Base-by-base conservation (phyloP, 2,113 vertebrate genomes). In the Callorhinus ursinus region DNA sequence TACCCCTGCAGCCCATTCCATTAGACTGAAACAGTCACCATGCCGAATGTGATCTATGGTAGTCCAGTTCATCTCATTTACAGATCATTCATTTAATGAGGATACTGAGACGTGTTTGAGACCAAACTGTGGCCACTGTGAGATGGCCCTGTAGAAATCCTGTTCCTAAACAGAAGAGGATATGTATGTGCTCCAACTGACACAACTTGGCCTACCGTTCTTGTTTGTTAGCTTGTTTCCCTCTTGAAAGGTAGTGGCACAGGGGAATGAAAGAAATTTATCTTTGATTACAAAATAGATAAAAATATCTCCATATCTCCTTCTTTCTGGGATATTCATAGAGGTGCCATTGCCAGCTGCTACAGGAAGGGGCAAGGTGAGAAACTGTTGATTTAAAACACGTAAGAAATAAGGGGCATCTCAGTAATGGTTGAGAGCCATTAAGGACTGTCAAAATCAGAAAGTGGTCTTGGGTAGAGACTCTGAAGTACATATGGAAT, bases 161-260 rank as follows among this genome's bases (percentile, higher is more conserved):
- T 39, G 1, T 59, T 61, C 15, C 6, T n/a, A 57, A 49, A 15
- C 1, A 12, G 16, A 63, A 61, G 57, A 77, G 15, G 80, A 22
- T 31, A 6, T 33, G 1, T 1, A 0, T 31, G n/a, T 24, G 12
- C 3, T 69, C 7, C 4, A 24, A n/a, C 16, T 85, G 5, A 59
- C 33, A 2, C 22, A 53, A 0, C 33, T 42, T 28, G 76, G 24
- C 36, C 7, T 55, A 8, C 16, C 8, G 4, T 8, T 69, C 18
- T 21, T 76, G 11, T 67, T 33, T 39, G 1, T 46, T 76, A 53
- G 2, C 28, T 3, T 57, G 2, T 31, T 71, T 55, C 2, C 28
- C 3, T 65, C 87, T 57, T 80, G 42, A 42, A 81, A 63, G 19
- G 57, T 33, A 51, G 24, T 57, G 14, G 1, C 53, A 15, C 61